Conservation (phyloP, 1,140 invertebrate species). For the Eurosta solidaginis region DNA sequence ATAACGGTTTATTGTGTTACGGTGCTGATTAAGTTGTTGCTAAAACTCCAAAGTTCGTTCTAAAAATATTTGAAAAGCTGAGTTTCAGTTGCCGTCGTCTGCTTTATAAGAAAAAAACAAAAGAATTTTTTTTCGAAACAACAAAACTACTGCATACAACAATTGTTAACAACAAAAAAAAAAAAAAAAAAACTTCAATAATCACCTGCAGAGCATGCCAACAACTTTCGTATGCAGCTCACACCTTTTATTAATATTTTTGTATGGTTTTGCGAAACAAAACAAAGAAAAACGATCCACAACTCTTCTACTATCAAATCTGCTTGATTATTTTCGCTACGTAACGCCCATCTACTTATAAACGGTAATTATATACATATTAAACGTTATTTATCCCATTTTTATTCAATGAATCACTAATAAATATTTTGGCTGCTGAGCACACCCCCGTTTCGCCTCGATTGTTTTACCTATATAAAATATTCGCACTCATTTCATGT, state of each 20-base stretch:
- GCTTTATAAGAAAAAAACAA: too few species aligned
- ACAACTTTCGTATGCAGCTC: not conserved
- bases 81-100: too few species aligned
- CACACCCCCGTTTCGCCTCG: not conserved
- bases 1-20: not conserved
- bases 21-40: not conserved
- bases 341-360: too few species aligned
- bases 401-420: slow-evolving; percentile 8
- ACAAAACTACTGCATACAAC: not conserved
- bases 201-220: not conserved
- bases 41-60: not conserved
- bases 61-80: not conserved
- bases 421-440: slow-evolving; percentile 4
- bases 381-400: too few species aligned
- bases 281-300: too few species aligned
- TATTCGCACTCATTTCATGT: too few species aligned
- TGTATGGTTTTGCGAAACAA: not conserved
- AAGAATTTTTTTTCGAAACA: too few species aligned
- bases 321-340: too few species aligned
- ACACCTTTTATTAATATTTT: not conserved
- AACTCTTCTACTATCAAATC: too few species aligned
- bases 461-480: not conserved
- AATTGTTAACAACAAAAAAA: not conserved
- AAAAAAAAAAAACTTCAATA: not conserved
- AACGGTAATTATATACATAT: too few species aligned